Percentiles rank a stretch among this genome's conserved stretches.
phyloP scores from a whole-genome alignment of 2,113 vertebrate species.

The Ageneiosus marmoratus region DNA sequence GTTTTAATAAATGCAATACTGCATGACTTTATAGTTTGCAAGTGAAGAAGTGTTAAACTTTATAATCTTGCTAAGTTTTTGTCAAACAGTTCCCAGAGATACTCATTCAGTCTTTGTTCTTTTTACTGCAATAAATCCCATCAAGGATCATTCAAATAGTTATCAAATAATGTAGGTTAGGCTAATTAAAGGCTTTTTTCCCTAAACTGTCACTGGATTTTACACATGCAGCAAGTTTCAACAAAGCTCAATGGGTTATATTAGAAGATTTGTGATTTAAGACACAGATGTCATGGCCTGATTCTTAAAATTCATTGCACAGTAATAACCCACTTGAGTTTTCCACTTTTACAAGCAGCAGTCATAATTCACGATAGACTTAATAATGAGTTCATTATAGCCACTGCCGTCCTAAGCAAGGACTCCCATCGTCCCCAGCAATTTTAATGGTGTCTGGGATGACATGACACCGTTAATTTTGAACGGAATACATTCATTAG shows the following conservation, averaged over 20 bases:
- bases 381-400: slow-evolving; percentile 28
- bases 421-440: slow-evolving; percentile 22
- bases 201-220: no score
- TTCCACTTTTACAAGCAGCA: neutral
- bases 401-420: neutral
- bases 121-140: neutral
- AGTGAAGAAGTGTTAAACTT: neutral
- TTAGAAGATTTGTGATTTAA: slow-evolving; percentile 1
- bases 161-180: neutral
- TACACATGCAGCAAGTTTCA: neutral
- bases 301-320: slow-evolving; percentile 4
- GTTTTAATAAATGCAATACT: no score
- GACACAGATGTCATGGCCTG: slow-evolving; percentile 4
- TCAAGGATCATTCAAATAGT: neutral
- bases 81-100: no score
- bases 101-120: neutral
- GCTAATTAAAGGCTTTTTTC: neutral
- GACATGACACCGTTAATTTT: neutral
- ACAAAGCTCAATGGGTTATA: neutral
- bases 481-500: slow-evolving; percentile 35
- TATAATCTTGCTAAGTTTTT: neutral
- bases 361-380: slow-evolving; percentile 25
- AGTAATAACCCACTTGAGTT: slow-evolving; percentile 21
- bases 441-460: slow-evolving; percentile 20
- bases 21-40: neutral